Conservation (phyloP, 2,888 invertebrate species). For the Parelbella ahira region DNA sequence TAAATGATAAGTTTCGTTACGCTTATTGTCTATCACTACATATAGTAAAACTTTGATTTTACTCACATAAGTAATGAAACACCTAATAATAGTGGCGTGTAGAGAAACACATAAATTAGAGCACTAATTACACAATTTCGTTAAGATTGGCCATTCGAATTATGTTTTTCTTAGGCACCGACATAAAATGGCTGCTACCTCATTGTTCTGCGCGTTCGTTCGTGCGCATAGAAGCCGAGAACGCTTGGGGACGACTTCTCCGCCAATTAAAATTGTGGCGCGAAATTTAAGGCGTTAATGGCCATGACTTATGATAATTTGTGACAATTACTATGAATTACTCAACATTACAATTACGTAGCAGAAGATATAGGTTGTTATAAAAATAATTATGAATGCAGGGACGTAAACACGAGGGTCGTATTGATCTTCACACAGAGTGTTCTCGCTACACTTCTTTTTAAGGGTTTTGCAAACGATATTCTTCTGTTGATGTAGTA, state of each 20-base stretch:
- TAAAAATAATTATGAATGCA: conserved; percentile 47
- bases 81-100: conserved; percentile 71
- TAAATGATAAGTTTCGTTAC: conserved; percentile 58
- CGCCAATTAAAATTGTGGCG: conserved; percentile 81
- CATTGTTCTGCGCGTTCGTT: conserved; percentile 82
- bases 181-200: conserved; percentile 82
- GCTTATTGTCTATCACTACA: conserved; percentile 52
- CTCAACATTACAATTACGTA: conserved; percentile 47
- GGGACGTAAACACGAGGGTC: conserved; percentile 50
- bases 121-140: conserved; percentile 80
- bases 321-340: conserved; percentile 47
- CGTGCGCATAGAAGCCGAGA: conserved; percentile 81
- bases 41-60: conserved; percentile 66
- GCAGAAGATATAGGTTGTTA: conserved; percentile 58
- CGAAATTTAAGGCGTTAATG: conserved; percentile 75
- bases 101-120: conserved; percentile 79
- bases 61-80: conserved; percentile 75
- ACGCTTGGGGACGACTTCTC: conserved; percentile 80
- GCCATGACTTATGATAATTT: conserved; percentile 35
- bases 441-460: conserved; percentile 32
- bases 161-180: conserved; percentile 81
- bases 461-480: conserved; percentile 40
- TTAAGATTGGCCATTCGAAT: conserved; percentile 81
- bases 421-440: conserved; percentile 42
- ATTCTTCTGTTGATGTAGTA: conserved; percentile 59